A percentile compares a stretch with the other conserved stretches of the same genome.
These are phyloP conservation scores for Platypus cylindrus DNA, from an alignment of 2,888 invertebrate genomes.

Conservation along the genomic window DNA sequence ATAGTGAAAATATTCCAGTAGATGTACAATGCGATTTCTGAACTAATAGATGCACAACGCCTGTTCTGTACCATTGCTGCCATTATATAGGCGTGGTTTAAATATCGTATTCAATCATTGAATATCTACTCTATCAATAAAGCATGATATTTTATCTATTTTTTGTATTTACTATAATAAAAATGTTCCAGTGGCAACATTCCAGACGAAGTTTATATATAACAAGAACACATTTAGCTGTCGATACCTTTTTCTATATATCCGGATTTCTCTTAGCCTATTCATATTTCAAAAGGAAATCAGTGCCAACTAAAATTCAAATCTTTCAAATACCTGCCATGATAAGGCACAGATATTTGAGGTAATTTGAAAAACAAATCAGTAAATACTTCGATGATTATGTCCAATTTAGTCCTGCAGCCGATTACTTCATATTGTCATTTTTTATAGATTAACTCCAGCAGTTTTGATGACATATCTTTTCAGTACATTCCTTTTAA, in stretches of 20 bases:
- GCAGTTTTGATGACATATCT: slow-evolving; percentile 17
- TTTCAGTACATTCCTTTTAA: slow-evolving; percentile 9
- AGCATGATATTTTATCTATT: too few species aligned
- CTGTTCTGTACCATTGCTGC: too few species aligned
- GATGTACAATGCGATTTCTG: too few species aligned
- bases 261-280: slow-evolving; percentile 47
- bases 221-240: slow-evolving; percentile 39
- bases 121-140: too few species aligned
- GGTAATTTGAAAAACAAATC: slow-evolving; percentile 13
- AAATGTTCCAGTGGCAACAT: neutral
- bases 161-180: too few species aligned
- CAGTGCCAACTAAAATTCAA: slow-evolving; percentile 13
- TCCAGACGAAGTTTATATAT: slow-evolving; percentile 15
- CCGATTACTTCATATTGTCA: neutral
- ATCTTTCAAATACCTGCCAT: slow-evolving; percentile 15
- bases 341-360: slow-evolving; percentile 19
- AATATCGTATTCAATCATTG: too few species aligned
- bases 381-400: too few species aligned
- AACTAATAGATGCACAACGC: too few species aligned
- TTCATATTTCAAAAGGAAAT: slow-evolving; percentile 27
- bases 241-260: slow-evolving; percentile 53
- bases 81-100: too few species aligned
- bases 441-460: slow-evolving; percentile 18
- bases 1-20: too few species aligned
- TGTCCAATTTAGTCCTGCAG: too few species aligned